Conservation (phyloP, 2,113 vertebrate species). For the Solea solea region DNA sequence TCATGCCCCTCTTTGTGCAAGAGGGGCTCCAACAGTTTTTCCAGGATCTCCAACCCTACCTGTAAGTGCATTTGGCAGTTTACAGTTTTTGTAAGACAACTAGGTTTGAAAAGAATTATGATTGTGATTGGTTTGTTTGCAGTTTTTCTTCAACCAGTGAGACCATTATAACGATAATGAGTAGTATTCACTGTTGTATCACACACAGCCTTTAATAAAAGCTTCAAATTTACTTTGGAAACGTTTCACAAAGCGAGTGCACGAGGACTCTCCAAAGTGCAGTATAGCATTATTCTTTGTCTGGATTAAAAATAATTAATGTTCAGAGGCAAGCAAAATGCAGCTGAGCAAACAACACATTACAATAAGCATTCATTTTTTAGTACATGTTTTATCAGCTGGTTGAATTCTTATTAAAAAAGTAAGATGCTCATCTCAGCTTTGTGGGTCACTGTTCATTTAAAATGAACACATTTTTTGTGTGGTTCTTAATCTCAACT, state of each 20-base stretch:
- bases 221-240: neutral
- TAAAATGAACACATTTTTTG: neutral
- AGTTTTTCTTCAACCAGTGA: too few species aligned
- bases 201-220: neutral
- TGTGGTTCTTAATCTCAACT: conserved; percentile 13
- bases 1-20: too few species aligned
- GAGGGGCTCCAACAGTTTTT: too few species aligned
- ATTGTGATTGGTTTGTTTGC: too few species aligned
- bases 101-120: too few species aligned
- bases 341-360: neutral
- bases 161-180: too few species aligned
- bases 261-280: conserved; percentile 9
- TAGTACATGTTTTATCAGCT: neutral
- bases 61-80: too few species aligned
- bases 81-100: too few species aligned
- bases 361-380: neutral
- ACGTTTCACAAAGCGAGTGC: neutral
- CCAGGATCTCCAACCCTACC: too few species aligned
- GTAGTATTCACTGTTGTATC: too few species aligned
- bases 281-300: conserved; percentile 25
- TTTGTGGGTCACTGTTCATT: neutral
- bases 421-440: too few species aligned
- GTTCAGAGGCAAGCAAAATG: conserved; percentile 1
- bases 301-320: conserved; percentile 20
- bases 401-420: too few species aligned